Base-by-base conservation (phyloP, 2,113 vertebrate genomes). In the Notothenia coriiceps region DNA sequence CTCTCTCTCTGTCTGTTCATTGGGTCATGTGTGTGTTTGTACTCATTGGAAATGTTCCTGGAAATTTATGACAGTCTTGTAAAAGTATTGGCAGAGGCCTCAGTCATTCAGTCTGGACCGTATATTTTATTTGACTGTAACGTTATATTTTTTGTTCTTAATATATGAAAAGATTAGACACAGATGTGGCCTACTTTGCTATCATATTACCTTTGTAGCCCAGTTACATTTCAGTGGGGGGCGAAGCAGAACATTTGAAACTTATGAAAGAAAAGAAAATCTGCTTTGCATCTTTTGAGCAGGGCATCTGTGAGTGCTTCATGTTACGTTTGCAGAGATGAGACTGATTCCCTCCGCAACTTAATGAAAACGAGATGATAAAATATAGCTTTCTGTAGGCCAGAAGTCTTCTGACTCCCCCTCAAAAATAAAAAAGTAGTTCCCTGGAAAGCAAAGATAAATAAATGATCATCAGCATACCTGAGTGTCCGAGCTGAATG, bases 161-260 rank as follows among this genome's bases (percentile, higher is more conserved):
- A 63, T 50, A 20, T 56, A 40, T 40, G 40, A 64, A 57, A 44
- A 50, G 22, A 70, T 75, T 65, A 33, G 29, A 57, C 72, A 66
- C 74, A 83, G 79, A 82, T 86, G 77, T 83, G 72, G 59, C 51
- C 70, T 83, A 46, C 69, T 83, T 84, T 62, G 49, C 60, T 13
- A 25, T 43, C 29, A 50, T 33, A 46, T 66, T 47, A 80, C 55
- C 40, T 83, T 25, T 57, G 29, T 52, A 15, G 5, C 15, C 33
- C 15, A 61, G 20, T 13, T 76, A 43, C 44, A 64, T 70, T 55
- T 0, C 61, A 49, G 54, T 25, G 35, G 35, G 35, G 35, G 7
- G 7, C 1, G 6, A 8, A 63, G 4, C 56, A 35, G 35, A 10
- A 17, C 65, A 50, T 9, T 60, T 15, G 47, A 44, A 43, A 43